phyloP scores from a whole-genome alignment of 2,113 vertebrate genomes.

The Nibea albiflora region DNA sequence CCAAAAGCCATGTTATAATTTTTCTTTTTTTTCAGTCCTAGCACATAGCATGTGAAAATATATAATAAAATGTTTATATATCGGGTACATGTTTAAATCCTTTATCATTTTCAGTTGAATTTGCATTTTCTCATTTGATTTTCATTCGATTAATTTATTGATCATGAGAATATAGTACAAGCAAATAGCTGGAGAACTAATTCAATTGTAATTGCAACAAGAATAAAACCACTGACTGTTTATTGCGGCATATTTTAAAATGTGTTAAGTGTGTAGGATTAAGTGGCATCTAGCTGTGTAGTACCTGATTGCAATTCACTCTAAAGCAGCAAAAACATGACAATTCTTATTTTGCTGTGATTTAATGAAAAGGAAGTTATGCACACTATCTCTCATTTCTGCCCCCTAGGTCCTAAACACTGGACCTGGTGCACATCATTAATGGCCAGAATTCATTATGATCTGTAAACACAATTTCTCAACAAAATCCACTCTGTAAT shows the following conservation, averaged over 20 bases:
- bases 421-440: neutral
- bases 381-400: no score
- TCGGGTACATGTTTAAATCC: neutral
- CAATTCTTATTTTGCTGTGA: no score
- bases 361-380: no score
- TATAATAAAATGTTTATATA: neutral
- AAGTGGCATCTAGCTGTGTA: no score
- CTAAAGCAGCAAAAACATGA: no score
- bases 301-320: no score
- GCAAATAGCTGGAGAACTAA: conserved; percentile 43
- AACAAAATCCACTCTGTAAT: neutral
- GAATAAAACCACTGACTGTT: neutral
- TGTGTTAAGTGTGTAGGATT: conserved; percentile 14
- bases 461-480: conserved; percentile 21
- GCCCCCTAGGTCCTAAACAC: no score
- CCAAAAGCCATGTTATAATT: neutral
- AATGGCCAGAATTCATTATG: conserved; percentile 9
- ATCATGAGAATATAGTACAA: conserved; percentile 27
- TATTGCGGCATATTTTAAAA: no score
- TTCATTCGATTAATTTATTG: conserved; percentile 30
- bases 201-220: conserved; percentile 20
- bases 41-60: neutral
- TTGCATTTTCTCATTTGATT: conserved; percentile 8
- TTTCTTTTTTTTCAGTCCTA: neutral
- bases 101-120: neutral